A percentile compares a stretch with the other conserved stretches of the same genome.
Conservation (phyloP, 2,797 vertebrate genomes). For the Sphenopsis melanotis region DNA sequence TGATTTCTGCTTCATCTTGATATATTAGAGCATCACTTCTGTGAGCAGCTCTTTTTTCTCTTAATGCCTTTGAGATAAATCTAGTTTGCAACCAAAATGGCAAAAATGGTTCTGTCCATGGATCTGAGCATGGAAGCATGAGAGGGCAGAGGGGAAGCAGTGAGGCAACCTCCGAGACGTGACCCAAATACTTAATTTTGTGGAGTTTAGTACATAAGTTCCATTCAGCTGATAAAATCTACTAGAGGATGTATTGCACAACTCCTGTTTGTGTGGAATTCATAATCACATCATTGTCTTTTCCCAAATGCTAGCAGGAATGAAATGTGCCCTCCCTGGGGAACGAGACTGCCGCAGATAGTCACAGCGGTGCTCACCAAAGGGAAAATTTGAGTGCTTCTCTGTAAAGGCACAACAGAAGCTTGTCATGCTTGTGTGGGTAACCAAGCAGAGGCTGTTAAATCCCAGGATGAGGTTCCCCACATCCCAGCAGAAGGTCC, state of each 20-base stretch:
- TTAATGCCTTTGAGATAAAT: background rate
- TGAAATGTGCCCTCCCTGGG: background rate
- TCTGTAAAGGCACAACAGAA: background rate
- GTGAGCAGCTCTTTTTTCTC: background rate
- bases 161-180: accelerated
- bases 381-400: background rate
- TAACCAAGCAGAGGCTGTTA: background rate
- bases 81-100: background rate
- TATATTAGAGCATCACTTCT: background rate
- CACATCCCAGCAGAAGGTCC: background rate
- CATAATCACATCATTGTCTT: background rate
- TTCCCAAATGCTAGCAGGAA: background rate
- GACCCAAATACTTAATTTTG: background rate
- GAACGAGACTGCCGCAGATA: background rate
- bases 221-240: background rate
- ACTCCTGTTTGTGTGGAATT: background rate
- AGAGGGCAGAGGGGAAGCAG: background rate
- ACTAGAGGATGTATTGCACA: background rate
- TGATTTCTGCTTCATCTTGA: background rate
- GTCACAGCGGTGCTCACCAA: background rate
- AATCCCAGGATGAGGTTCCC: background rate
- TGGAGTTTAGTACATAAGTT: background rate
- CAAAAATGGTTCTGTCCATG: background rate
- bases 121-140: background rate
- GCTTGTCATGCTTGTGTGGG: background rate